Conservation (phyloP, 2,888 invertebrate species). For the Macrostomum cliftonense region DNA sequence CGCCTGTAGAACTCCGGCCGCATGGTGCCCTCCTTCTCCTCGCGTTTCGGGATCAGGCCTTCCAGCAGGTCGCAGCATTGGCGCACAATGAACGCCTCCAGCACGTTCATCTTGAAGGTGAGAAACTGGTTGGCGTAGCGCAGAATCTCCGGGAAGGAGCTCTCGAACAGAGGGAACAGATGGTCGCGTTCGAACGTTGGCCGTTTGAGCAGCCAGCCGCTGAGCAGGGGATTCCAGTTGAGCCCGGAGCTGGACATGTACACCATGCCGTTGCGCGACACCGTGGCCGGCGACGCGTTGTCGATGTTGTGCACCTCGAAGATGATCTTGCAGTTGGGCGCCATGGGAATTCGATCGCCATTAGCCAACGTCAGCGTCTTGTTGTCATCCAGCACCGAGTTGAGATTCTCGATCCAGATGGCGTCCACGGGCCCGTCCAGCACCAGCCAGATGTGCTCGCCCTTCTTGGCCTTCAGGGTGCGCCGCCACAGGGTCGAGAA, state of each 20-base stretch:
- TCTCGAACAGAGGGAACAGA: conserved; percentile 55
- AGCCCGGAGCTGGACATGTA: conserved; percentile 91
- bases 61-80: conserved; percentile 50
- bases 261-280: conserved; percentile 58
- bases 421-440: conserved; percentile 39
- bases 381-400: conserved; percentile 38
- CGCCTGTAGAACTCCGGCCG: conserved; percentile 35
- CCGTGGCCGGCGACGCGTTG: conserved; percentile 89
- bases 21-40: conserved; percentile 30
- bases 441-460: conserved; percentile 76
- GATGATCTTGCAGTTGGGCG: conserved; percentile 76
- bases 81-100: conserved; percentile 71
- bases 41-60: conserved; percentile 50
- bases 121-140: conserved; percentile 69
- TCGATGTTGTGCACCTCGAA: conserved; percentile 94
- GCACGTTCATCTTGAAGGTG: conserved; percentile 58
- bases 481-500: conserved; percentile 78
- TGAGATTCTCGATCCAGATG: conserved; percentile 39
- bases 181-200: conserved; percentile 41
- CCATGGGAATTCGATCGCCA: conserved; percentile 76
- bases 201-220: conserved; percentile 39
- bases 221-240: conserved; percentile 75
- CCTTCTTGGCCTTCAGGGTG: conserved; percentile 15
- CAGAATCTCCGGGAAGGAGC: conserved; percentile 53
- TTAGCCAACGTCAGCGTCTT: conserved; percentile 60